Base-by-base conservation (phyloP, 2,888 invertebrate genomes). In the Tribolium freemani region DNA sequence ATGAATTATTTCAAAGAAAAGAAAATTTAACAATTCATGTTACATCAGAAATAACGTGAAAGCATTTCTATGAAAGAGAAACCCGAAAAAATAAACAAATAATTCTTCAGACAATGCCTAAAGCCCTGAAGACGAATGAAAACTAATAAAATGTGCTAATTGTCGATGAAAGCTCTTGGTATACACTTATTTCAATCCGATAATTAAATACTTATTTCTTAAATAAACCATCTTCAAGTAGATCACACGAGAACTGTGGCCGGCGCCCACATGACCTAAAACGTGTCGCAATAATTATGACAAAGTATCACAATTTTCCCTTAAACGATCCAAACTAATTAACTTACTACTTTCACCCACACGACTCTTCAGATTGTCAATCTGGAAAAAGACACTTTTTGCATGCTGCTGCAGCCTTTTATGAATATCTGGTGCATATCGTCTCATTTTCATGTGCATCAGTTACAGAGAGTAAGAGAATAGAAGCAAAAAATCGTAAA, bases 251-350 rank as follows among this genome's bases (percentile, higher is more conserved):
- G 20, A 44, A 53, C 16, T 16, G 1, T 2, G 2, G 16, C 51
- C 60, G 60, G 21, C 60, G 48, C 46, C 60, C 10, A 16, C 9
- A 5, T 60, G 60, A 60, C 60, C 60, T 26, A 60, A 45, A 60
- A 60, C 60, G 48, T 60, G 60, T 44, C 57, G 57, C 57, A 20
- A 58, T 31, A 58, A 58, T 58, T 58, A 58, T 54, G 26, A 54
- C 54, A 54, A 51, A 54, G 54, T 54, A 54, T 60, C 26, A 60
- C 60, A 60, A 48, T 20, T 46, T 58, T 58, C 26, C 60, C 26
- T 48, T 20, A 58, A 60, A 58, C 21, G 53, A 53, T 21, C n/a
- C 53, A 53, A n/a, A 26, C 53, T 53, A 53, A 53, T 53, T 53
- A 53, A 9, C 21, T 10, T 26, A 38, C 26, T 26, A 53, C 53